Conservation (phyloP, 2,888 invertebrate species). For the Erannis defoliaria region DNA sequence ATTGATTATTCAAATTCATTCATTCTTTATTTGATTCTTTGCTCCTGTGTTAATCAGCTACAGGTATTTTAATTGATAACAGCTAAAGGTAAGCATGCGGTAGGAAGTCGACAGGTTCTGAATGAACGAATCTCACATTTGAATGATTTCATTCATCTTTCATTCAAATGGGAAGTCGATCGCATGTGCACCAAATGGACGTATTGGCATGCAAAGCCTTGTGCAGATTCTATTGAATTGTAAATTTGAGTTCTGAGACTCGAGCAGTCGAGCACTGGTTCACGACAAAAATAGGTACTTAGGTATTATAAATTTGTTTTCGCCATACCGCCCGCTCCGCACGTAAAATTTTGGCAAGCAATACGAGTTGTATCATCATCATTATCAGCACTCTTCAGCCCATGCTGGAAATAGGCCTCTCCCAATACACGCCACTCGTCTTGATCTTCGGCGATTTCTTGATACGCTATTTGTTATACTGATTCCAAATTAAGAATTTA, state of each 20-base stretch:
- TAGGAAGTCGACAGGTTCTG: slow-evolving; percentile 52
- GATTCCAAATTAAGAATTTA: slow-evolving; percentile 7
- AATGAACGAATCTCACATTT: slow-evolving; percentile 69
- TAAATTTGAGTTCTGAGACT: slow-evolving; percentile 80
- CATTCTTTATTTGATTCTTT: slow-evolving; percentile 36
- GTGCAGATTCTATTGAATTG: slow-evolving; percentile 84
- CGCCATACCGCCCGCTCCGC: slow-evolving; percentile 37
- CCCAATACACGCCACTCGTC: no score
- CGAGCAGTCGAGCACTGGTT: slow-evolving; percentile 71
- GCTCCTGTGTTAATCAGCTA: slow-evolving; percentile 32
- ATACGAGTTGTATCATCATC: no score
- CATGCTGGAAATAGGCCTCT: no score
- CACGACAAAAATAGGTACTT: slow-evolving; percentile 64
- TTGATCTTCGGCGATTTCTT: no score
- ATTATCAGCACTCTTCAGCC: no score
- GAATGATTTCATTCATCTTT: slow-evolving; percentile 83
- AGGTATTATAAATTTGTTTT: slow-evolving; percentile 58
- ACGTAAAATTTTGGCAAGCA: slow-evolving; percentile 13
- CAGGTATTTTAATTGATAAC: slow-evolving; percentile 29
- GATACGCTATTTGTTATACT: neutral
- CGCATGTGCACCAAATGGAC: slow-evolving; percentile 81
- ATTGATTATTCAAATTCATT: slow-evolving; percentile 68
- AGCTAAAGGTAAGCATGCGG: slow-evolving; percentile 42
- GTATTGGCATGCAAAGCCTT: slow-evolving; percentile 85
- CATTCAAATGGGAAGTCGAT: slow-evolving; percentile 75